Evolutionary conservation across 2,113 vertebrate species (phyloP).

Genomic region (Microcebus jonahi): DNA sequence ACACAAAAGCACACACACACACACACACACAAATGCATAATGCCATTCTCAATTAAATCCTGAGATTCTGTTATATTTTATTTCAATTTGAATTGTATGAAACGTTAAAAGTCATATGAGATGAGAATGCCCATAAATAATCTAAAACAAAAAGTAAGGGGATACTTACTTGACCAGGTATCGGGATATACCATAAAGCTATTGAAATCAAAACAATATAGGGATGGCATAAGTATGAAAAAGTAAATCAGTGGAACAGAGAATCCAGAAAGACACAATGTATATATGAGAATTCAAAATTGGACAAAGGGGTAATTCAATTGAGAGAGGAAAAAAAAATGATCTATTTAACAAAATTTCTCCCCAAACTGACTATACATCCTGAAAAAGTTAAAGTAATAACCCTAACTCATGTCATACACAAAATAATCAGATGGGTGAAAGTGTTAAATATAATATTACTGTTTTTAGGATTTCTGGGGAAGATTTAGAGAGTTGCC

Average conservation of each 20-base stretch:
- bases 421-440: neutral
- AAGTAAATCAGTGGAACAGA: neutral
- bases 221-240: neutral
- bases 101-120: neutral
- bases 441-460: neutral
- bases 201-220: neutral
- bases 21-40: neutral
- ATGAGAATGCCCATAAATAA: neutral
- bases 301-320: neutral
- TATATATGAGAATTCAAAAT: neutral
- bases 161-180: neutral
- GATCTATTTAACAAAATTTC: neutral
- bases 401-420: neutral
- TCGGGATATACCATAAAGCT: neutral
- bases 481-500: neutral
- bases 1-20: neutral
- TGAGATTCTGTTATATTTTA: neutral
- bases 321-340: neutral
- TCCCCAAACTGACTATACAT: neutral
- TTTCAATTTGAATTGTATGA: neutral
- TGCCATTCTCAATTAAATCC: neutral
- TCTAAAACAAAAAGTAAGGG: neutral
- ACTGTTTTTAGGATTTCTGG: neutral
- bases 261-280: neutral
- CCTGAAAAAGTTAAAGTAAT: neutral